A percentile compares a stretch with the other conserved stretches of the same genome.
Evolutionary conservation across 2,113 vertebrate species (phyloP).

Genomic region (Dryoscopus gambensis): DNA sequence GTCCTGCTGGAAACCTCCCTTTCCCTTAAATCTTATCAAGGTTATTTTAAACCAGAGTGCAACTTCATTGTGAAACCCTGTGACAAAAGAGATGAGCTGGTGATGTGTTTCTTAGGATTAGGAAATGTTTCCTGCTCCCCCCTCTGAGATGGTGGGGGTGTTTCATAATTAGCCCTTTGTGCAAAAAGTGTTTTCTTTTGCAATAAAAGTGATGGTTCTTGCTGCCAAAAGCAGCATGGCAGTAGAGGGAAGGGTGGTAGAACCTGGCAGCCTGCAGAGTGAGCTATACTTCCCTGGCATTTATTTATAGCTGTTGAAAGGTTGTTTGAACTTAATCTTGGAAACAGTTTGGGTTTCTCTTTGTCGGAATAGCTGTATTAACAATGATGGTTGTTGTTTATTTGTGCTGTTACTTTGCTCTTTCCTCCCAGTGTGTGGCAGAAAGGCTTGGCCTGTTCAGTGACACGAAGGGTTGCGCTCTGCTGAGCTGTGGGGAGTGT

Average conservation of each 20-base stretch:
- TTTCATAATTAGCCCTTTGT: conserved; percentile 12
- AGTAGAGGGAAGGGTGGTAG: neutral
- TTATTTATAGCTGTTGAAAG: neutral
- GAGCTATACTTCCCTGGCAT: neutral
- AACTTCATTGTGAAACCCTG: neutral
- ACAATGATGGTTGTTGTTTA: neutral
- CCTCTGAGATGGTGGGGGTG: neutral
- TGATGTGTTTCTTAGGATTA: neutral
- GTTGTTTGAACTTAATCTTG: neutral
- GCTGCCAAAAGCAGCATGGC: neutral
- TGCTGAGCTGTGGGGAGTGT: neutral
- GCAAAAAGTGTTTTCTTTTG: neutral
- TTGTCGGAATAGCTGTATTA: neutral
- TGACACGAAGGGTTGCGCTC: accelerated
- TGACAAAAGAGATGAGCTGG: neutral
- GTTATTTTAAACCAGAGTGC: neutral
- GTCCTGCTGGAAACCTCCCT: neutral
- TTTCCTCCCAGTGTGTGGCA: neutral
- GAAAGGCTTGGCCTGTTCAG: neutral
- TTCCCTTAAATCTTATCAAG: accelerated
- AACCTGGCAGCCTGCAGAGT: neutral
- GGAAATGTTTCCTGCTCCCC: neutral
- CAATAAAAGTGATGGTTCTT: neutral
- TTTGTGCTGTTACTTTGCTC: neutral
- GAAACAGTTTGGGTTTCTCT: neutral